These are phyloP conservation scores for Protodeltote pygarga DNA, from an alignment of 2,888 invertebrate genomes.

Conservation along the genomic window DNA sequence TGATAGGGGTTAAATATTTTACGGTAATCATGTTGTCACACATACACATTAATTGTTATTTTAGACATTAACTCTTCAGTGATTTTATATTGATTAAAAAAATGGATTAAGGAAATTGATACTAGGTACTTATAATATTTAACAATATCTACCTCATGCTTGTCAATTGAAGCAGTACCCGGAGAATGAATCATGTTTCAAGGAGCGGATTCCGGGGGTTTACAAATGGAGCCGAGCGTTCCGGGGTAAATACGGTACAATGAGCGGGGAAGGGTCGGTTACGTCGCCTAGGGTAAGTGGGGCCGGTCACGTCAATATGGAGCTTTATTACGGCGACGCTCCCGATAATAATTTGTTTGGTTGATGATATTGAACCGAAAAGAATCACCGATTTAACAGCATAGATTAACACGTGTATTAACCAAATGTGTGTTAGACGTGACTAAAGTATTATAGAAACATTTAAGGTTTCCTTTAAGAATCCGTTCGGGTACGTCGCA, in stretches of 20 bases:
- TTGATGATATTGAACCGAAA: conserved; percentile 56
- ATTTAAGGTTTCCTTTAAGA: conserved; percentile 44
- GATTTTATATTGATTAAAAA: too few relatives aligned
- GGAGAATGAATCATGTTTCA: conserved; percentile 84
- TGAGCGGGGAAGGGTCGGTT: conserved; percentile 82
- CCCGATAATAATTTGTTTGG: conserved; percentile 79
- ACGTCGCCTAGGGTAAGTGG: conserved; percentile 82
- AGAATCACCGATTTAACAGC: conserved; percentile 18
- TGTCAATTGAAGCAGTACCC: conserved; percentile 75
- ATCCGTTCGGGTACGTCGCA: conserved; percentile 65
- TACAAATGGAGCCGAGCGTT: conserved; percentile 83
- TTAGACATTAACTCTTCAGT: too few relatives aligned
- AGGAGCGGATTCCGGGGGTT: conserved; percentile 85
- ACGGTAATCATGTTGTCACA: too few relatives aligned
- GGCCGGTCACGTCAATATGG: conserved; percentile 84
- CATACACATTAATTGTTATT: too few relatives aligned
- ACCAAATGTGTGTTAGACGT: conserved; percentile 2
- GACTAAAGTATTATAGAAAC: conserved; percentile 15
- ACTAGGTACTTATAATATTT: conserved; percentile 46
- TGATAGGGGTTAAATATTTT: too few relatives aligned
- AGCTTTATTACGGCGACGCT: conserved; percentile 80
- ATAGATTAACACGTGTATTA: conserved; percentile 15
- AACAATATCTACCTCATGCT: conserved; percentile 68
- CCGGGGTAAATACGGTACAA: conserved; percentile 85
- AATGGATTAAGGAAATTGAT: too few relatives aligned